Base-by-base conservation (phyloP, 2,888 invertebrate genomes). In the Pachydiplax longipennis region DNA sequence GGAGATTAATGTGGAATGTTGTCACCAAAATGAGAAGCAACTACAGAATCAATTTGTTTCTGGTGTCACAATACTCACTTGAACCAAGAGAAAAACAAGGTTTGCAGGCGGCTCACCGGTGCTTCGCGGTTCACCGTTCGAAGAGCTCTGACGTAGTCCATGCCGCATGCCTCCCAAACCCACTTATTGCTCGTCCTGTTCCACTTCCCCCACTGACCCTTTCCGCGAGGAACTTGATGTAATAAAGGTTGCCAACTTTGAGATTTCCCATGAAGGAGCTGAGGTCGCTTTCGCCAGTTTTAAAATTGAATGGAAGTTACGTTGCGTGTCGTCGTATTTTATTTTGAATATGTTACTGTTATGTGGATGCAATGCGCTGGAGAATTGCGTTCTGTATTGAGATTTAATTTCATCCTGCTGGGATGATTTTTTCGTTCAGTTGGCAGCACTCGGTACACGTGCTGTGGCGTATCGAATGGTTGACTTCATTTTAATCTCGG, bases 371-470 rank as follows among this genome's bases (percentile, higher is more conserved):
- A 83, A 48, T 18, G 15, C 18, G 10, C 13, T 31, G 53, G 83
- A 31, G 35, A 35, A 48, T 58, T 15, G 6, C n/a, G 44, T 22
- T 48, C n/a, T 4, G 25, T 31, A 73, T 73, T 18, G 53, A 53
- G 15, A 35, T 13, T 5, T n/a, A 44, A 58, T 18, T 53, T 31
- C 3, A 35, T 10, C 35, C 3, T 25, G 44, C 13, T 15, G 10
- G 10, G 13, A 15, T 8, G 31, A 18, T 6, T 31, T 2, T 35
- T 35, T 58, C 53, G n/a, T 31, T 37, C 22, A 31, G 87, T 87
- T 87, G 87, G 87, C 65, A 87, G 13, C 40, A 18, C 61, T 61
- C 35, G 12, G 87, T 22, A 58, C 87, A 87, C 87, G 87, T 87
- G 87, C 35, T 10, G n/a, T 35, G 35, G 22, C 48, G 22, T 8